Evolutionary conservation across 2,797 vertebrate genomes (phyloP), one percentile per base, ranked within the genome.

Genomic region (Acestrorhynchus altus): DNA sequence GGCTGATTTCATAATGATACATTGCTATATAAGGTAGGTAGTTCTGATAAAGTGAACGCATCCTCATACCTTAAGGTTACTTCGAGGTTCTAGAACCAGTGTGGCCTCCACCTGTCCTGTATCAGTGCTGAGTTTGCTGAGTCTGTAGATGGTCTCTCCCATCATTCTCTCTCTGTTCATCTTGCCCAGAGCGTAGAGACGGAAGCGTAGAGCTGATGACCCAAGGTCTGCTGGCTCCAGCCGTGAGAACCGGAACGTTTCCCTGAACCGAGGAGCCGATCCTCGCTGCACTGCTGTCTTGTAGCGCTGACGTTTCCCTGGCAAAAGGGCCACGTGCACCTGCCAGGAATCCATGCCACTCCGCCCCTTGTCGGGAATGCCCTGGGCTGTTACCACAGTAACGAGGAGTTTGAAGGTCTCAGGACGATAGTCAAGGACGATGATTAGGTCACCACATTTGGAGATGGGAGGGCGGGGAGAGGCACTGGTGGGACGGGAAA

Each of bases 291-390:
- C 86, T 0, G 93, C 90, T 0, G 96, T 97, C 88, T 94, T 97
- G 60, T 94, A 93, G 11, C 96, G 94, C 81, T 98, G 97, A 1
- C 94, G 98, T 90, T 98, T 99, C 85, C 88, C 89, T 0, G 97
- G 97, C 52, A 98, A 91, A 78, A 98, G 90, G 9, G 98, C 96
- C 0, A 92, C 86, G 8, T 96, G 98, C 44, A 99, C 96, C 88
- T 98, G 96, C 97, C 97, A 98, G 35, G 92, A 85, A 86, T 90
- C 96, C 81, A 94, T 94, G 0, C 97, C 97, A 0, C 96, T 97
- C 71, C 97, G 95, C 22, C 94, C 95, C 89, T 97, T 98, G 87
- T 97, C 96, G 0, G 97, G 98, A 57, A 99, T 88, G 51, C 93
- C 94, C 60, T 92, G 93, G 0, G 97, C 97, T 65, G 88, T 91